Percentiles rank a stretch among this genome's conserved stretches.
phyloP scores from a whole-genome alignment of 2,797 vertebrate genomes.

The Glyptemys insculpta region DNA sequence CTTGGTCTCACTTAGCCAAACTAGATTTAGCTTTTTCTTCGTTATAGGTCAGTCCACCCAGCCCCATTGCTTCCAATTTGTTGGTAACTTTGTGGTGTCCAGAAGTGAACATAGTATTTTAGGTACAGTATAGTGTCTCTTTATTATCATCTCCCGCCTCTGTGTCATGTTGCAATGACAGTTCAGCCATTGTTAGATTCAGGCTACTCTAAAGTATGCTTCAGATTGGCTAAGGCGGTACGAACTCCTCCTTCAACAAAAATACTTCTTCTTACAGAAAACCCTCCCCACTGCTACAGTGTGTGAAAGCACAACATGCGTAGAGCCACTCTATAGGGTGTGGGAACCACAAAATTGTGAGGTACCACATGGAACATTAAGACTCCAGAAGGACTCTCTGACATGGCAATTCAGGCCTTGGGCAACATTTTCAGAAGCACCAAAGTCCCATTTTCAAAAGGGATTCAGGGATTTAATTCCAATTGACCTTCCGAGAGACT shows the following conservation, averaged over 20 bases:
- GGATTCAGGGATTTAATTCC: neutral
- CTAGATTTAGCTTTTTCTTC: neutral
- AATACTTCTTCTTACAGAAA: neutral
- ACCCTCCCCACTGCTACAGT: neutral
- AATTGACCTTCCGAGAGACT: neutral
- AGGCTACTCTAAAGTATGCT: neutral
- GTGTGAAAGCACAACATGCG: neutral
- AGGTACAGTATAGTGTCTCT: neutral
- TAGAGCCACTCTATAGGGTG: neutral
- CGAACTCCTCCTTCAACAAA: neutral
- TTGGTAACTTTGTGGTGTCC: neutral
- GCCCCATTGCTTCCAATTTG: neutral
- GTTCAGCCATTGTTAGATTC: rapidly evolving
- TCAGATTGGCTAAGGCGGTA: neutral
- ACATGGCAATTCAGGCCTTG: neutral
- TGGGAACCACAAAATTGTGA: neutral
- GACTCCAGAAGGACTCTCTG: neutral
- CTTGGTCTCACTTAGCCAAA: neutral
- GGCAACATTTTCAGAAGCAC: neutral
- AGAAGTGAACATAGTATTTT: neutral
- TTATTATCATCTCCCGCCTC: neutral
- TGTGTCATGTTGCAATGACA: rapidly evolving
- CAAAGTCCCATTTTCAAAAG: conserved; percentile 1
- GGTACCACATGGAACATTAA: neutral
- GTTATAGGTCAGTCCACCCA: neutral